Percentiles rank a stretch among this genome's conserved stretches.
Conservation (phyloP, 92 coral and sea anemone genomes). For the Epizoanthus scotinus region DNA sequence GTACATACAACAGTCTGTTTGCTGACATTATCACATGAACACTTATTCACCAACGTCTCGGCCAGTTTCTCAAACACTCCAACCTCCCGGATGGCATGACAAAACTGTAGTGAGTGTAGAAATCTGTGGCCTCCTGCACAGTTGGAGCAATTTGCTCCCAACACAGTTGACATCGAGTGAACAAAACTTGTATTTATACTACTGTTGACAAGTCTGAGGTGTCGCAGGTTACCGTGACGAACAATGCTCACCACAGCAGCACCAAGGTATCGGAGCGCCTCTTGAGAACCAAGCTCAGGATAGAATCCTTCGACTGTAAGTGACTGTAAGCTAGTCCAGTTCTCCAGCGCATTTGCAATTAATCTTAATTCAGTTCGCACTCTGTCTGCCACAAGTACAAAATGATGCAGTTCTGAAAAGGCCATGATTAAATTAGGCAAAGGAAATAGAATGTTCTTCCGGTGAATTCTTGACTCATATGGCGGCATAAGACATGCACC, state of each 20-base stretch:
- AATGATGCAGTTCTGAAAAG: neutral
- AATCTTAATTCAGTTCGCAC: neutral
- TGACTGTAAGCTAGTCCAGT: constrained; percentile 8
- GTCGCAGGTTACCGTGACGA: constrained; percentile 7
- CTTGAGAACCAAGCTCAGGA: neutral
- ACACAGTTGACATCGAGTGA: neutral
- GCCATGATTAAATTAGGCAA: neutral
- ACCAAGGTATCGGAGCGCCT: neutral
- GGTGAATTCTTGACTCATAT: neutral
- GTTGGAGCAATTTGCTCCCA: constrained; percentile 16
- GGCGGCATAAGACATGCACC: no score
- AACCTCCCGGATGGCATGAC: neutral
- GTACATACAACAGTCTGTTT: no score
- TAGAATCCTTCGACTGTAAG: neutral
- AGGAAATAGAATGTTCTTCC: neutral
- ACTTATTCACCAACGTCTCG: neutral
- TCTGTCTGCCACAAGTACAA: constrained; percentile 1
- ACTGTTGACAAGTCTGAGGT: neutral
- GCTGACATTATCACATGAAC: neutral
- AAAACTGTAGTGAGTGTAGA: constrained; percentile 7
- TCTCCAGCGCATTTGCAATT: neutral
- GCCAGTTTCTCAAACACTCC: neutral
- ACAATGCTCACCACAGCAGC: constrained; percentile 2
- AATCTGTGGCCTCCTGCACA: neutral
- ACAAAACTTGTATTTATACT: neutral